Evolutionary conservation across 2,113 vertebrate species (phyloP).

Genomic region (Callaeas wilsoni): DNA sequence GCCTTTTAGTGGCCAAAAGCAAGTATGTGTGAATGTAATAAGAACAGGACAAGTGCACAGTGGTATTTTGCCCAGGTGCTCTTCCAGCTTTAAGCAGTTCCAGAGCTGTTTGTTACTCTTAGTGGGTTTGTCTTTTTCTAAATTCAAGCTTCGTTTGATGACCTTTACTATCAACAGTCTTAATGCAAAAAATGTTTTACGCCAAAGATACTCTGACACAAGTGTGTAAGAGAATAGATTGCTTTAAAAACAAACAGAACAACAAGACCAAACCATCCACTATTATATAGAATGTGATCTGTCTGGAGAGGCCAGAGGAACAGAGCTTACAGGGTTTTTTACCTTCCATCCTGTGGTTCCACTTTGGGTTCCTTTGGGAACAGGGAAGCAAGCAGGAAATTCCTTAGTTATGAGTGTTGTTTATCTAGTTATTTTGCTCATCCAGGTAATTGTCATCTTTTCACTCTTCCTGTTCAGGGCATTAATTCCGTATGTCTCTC

Average conservation of each 20-base stretch:
- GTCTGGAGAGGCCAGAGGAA: neutral
- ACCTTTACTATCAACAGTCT: neutral
- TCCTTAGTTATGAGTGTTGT: slow-evolving; percentile 16
- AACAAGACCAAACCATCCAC: neutral
- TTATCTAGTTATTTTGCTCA: slow-evolving; percentile 8
- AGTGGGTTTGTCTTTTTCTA: neutral
- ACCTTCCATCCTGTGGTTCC: neutral
- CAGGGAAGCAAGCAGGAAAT: slow-evolving; percentile 32
- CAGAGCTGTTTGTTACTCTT: neutral
- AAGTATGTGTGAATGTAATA: neutral
- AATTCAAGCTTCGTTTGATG: neutral
- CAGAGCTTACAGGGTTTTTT: neutral
- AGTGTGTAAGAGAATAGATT: neutral
- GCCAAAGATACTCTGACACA: neutral
- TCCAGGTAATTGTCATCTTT: slow-evolving; percentile 7
- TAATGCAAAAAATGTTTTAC: neutral
- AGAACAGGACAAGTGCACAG: neutral
- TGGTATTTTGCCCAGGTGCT: neutral
- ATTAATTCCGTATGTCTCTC: neutral
- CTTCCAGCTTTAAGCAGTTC: neutral
- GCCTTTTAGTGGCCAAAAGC: neutral
- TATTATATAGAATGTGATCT: neutral
- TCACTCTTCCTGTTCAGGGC: slow-evolving; percentile 12
- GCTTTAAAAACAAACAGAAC: neutral
- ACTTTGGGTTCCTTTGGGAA: slow-evolving; percentile 1